Evolutionary conservation across 2,113 vertebrate genomes (phyloP), one percentile per base, ranked within the genome.

Genomic region (Natator depressus): DNA sequence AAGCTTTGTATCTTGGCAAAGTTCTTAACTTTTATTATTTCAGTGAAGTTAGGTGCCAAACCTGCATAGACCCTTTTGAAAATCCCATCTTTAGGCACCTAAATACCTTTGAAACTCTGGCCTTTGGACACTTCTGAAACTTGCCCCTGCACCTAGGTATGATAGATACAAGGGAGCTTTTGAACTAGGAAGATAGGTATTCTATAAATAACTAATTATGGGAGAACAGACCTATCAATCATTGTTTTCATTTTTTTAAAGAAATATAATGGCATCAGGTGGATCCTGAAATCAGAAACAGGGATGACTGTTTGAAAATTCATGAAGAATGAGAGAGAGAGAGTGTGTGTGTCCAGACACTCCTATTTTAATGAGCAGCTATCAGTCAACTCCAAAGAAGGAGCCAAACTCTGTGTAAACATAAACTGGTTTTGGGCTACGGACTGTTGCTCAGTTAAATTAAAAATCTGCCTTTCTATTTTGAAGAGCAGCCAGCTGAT

Each of bases 21-120:
- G 59, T 59, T 89, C 80, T 85, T 76, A 81, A 31, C 59, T 89
- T 89, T 88, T 81, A 89, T 80, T 85, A 59, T 88, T 84, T 90
- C 38, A 46, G 5, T 14, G n/a, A 62, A 35, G 29, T 59, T 72
- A 38, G 17, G n/a, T 38, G 65, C 42, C 42, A 47, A 46, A 47
- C 24, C 25, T 27, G 12, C 24, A 14, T 78, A 78, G 25, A 12
- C 75, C 51, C 51, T 85, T 82, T 35, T 49, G n/a, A 59, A 20
- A 62, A 80, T 20, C 11, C 22, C 85, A 13, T 20, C 51, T 82
- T 88, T 80, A 78, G 50, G 59, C 75, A 50, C 27, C 17, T 46
- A 80, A 91, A n/a, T 25, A 24, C 65, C 53, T 53, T 75, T 19
- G 20, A 8, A 57, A 78, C 80, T 81, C 8, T 53, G 35, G 10